Percentiles rank a stretch among this genome's conserved stretches.
These are phyloP conservation scores for Heliocidaris erythrogramma DNA, from an alignment of 35 echinoderm and acorn worm genomes.

Conservation along the genomic window DNA sequence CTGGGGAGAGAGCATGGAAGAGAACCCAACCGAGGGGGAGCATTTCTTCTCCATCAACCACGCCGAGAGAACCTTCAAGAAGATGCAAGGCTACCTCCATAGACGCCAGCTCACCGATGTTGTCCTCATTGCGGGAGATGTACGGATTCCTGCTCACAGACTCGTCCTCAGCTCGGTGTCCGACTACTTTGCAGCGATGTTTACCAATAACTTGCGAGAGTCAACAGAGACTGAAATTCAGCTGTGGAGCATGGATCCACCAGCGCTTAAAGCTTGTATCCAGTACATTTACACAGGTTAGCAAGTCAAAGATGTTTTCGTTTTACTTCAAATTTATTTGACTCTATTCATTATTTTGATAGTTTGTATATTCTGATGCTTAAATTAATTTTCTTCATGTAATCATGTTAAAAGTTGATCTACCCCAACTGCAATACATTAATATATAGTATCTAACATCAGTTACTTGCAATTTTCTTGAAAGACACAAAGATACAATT, in stretches of 20 bases:
- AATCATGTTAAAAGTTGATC: too few species aligned
- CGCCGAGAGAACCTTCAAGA: conserved; percentile 86
- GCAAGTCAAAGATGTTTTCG: background rate
- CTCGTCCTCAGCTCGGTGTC: conserved; percentile 95
- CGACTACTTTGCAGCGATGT: conserved; percentile 99
- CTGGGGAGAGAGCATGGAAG: conserved; percentile 59
- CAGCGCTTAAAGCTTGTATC: conserved; percentile 84
- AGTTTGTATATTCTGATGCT: too few species aligned
- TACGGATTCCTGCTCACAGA: conserved; percentile 86
- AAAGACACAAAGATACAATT: too few species aligned
- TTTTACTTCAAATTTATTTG: background rate
- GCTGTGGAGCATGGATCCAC: conserved; percentile 75
- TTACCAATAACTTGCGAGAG: conserved; percentile 87
- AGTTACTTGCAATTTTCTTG: too few species aligned
- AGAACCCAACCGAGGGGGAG: conserved; percentile 71
- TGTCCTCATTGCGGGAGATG: conserved; percentile 70
- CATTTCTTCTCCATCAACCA: conserved; percentile 87
- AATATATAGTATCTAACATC: too few species aligned
- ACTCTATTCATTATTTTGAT: background rate
- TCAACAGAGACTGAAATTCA: conserved; percentile 77
- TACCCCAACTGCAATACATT: too few species aligned
- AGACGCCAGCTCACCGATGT: conserved; percentile 85
- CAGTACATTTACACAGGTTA: conserved; percentile 98
- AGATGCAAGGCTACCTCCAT: conserved; percentile 74
- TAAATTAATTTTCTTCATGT: too few species aligned